Conservation (phyloP, 2,797 vertebrate species). For the Cyprinodon diabolis region DNA sequence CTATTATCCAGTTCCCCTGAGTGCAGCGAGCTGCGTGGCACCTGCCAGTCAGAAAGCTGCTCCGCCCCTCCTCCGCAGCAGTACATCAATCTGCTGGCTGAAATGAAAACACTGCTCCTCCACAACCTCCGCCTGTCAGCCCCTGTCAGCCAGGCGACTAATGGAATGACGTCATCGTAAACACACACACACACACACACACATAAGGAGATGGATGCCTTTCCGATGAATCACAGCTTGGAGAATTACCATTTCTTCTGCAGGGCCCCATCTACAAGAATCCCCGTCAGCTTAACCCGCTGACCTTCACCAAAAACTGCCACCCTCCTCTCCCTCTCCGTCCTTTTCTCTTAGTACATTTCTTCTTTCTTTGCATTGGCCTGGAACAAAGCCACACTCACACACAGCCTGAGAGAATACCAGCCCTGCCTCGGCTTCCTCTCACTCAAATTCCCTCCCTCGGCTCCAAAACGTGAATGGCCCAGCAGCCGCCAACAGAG, state of each 20-base stretch:
- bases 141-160: conserved; percentile 55
- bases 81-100: conserved; percentile 57
- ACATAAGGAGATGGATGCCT: conserved; percentile 72
- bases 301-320: conserved; percentile 70
- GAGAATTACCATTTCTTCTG: conserved; percentile 78
- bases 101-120: conserved; percentile 57
- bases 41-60: conserved; percentile 50
- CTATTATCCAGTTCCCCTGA: conserved; percentile 30
- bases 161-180: conserved; percentile 67
- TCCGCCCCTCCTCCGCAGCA: conserved; percentile 35
- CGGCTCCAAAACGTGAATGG: conserved; percentile 29
- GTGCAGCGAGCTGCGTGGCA: conserved; percentile 26
- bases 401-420: conserved; percentile 58
- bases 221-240: conserved; percentile 77
- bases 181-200: conserved; percentile 44
- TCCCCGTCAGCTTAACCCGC: conserved; percentile 79
- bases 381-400: conserved; percentile 77
- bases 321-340: conserved; percentile 2
- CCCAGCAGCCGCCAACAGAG: conserved; percentile 23
- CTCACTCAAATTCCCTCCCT: conserved; percentile 48
- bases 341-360: conserved; percentile 31
- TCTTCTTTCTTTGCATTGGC: conserved; percentile 63
- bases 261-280: conserved; percentile 72
- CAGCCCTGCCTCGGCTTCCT: conserved; percentile 37
- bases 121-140: conserved; percentile 55